A percentile compares a stretch with the other conserved stretches of the same genome.
These are phyloP conservation scores for Rhynchopsitta pachyrhyncha DNA, from an alignment of 2,113 vertebrate genomes.

Conservation along the genomic window DNA sequence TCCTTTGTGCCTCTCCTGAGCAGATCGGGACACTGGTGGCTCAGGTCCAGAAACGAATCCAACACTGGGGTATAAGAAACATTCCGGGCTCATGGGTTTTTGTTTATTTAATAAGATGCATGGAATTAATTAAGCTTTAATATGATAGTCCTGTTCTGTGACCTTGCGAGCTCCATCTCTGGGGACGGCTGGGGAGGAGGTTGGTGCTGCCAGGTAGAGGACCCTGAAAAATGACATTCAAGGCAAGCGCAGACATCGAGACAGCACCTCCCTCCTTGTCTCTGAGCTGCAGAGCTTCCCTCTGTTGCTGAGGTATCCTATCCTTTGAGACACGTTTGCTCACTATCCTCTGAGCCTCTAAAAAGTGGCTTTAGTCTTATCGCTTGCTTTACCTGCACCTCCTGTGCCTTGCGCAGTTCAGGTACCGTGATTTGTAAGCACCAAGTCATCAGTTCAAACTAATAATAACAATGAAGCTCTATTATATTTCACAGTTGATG, in stretches of 20 bases:
- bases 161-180: not conserved
- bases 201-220: not conserved
- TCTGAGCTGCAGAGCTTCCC: not conserved
- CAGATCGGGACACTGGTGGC: not conserved
- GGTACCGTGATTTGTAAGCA: not conserved
- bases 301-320: not conserved
- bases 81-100: not conserved
- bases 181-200: not conserved
- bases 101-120: not conserved
- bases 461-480: not conserved
- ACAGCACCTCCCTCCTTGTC: not conserved
- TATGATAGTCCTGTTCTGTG: not conserved
- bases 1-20: constrained; percentile 3
- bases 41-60: constrained; percentile 12
- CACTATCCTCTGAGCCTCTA: not conserved
- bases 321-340: too few relatives aligned
- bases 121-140: not conserved
- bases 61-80: not conserved
- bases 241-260: not conserved
- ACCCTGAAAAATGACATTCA: not conserved
- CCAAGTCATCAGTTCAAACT: not conserved
- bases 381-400: not conserved
- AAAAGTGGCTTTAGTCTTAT: not conserved
- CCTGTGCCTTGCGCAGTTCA: not conserved
- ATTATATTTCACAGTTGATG: constrained; percentile 15